Conservation (phyloP, 2,797 vertebrate species). For the Typhlichthys subterraneus region DNA sequence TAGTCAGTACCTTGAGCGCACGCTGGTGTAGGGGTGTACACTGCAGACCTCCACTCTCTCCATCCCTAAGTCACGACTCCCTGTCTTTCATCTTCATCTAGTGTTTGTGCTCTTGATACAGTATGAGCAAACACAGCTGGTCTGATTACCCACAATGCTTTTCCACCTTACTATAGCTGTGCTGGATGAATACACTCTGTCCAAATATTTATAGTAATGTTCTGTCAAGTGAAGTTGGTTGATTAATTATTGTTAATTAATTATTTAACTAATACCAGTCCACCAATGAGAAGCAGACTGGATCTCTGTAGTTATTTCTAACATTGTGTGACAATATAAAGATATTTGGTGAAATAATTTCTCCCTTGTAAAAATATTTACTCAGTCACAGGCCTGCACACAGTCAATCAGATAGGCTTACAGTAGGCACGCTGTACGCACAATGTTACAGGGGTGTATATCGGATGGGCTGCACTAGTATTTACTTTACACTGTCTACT, state of each 20-base stretch:
- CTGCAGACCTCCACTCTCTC: slow-evolving; percentile 56
- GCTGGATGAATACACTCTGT: background rate
- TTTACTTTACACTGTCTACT: no score
- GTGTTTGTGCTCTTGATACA: slow-evolving; percentile 1
- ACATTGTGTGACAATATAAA: slow-evolving; percentile 4
- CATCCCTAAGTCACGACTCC: slow-evolving; percentile 58
- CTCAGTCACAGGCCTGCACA: background rate
- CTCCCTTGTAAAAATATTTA: background rate
- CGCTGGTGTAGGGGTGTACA: slow-evolving; percentile 65
- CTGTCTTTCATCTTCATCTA: slow-evolving; percentile 43
- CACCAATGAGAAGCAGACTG: background rate
- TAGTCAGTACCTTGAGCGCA: slow-evolving; percentile 51
- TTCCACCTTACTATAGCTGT: slow-evolving; percentile 5
- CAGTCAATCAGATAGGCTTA: no score
- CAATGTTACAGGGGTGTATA: no score
- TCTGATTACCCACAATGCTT: slow-evolving; percentile 44
- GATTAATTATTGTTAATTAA: background rate
- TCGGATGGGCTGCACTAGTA: no score
- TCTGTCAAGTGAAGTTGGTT: background rate
- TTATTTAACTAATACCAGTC: background rate
- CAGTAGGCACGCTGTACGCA: background rate
- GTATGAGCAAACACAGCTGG: slow-evolving; percentile 57
- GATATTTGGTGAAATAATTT: background rate
- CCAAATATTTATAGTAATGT: background rate
- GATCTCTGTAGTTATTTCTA: background rate